Base-by-base conservation (phyloP, 2,797 vertebrate genomes). In the Etheostoma perlongum region DNA sequence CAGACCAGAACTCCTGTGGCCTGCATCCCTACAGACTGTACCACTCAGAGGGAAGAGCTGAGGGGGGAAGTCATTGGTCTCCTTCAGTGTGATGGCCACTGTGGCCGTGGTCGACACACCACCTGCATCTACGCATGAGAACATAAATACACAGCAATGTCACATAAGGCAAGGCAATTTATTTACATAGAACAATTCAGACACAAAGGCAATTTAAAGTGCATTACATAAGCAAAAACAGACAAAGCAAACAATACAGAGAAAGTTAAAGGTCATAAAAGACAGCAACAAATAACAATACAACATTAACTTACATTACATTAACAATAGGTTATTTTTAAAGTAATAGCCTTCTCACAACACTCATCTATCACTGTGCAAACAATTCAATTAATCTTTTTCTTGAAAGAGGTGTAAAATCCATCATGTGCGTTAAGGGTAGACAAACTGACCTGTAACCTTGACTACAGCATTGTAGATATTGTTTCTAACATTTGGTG, bases 51-150 rank as follows among this genome's bases (percentile, higher is more conserved):
- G 94, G 47, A 87, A 75, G 72, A 99, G 94, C 67, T 91, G 82
- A 0, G 98, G 98, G 0, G 96, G 84, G 13, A 97, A 97, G 94
- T 99, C 97, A 2, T 99, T 99, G 87, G 96, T 97, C 84, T 98
- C 98, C 89, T 93, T 86, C 84, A 99, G 95, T 42, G 94, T 95
- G 44, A 99, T 94, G 63, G 94, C 94, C 70, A 99, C 91, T 1
- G 94, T 95, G 33, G 96, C 97, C 0, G 96, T 96, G 79, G 94
- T 91, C 0, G 96, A 97, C 74, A 94, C 66, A 0, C 94, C 94
- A 2, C 52, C 94, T 36, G 76, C 85, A 42, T 95, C 95, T 96
- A 54, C 27, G 72, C 1, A 92, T 76, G 85, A 4, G 73, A 81
- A 19, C 15, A 90, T 0, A 47, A 68, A 67, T 0, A 47, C 19